Evolutionary conservation across 2,888 invertebrate genomes (phyloP).

Genomic region (Horisme vitalbata): DNA sequence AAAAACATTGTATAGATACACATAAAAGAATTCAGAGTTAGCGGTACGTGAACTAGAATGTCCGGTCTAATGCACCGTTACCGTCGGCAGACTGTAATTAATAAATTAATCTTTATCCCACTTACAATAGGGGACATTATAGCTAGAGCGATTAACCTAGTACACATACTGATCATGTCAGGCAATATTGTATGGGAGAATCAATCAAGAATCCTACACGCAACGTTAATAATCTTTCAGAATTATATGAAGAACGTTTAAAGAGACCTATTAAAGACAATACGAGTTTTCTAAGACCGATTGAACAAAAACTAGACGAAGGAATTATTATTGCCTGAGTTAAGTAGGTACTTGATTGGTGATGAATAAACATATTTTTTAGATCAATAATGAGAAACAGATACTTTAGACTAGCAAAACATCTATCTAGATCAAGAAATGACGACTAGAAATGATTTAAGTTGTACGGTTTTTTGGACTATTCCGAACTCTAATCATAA

Average conservation of each 20-base stretch:
- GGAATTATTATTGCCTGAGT: no score
- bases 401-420: no score
- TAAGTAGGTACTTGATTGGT: no score
- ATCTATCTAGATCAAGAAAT: no score
- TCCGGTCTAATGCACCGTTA: slow-evolving; percentile 71
- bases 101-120: slow-evolving; percentile 48
- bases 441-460: no score
- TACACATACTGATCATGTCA: slow-evolving; percentile 29
- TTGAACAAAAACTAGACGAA: slow-evolving; percentile 1
- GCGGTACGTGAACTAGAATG: slow-evolving; percentile 75
- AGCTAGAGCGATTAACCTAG: slow-evolving; percentile 30
- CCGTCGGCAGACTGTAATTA: slow-evolving; percentile 65
- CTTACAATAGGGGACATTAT: slow-evolving; percentile 43
- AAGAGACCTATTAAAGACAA: no score
- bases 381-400: no score
- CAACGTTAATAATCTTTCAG: neutral
- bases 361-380: no score
- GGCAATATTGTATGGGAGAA: slow-evolving; percentile 23
- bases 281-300: slow-evolving; percentile 14
- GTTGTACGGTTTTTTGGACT: no score
- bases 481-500: no score
- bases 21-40: slow-evolving; percentile 58
- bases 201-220: slow-evolving; percentile 20
- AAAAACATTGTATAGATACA: slow-evolving; percentile 23
- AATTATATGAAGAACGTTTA: neutral